Percentiles rank a stretch among this genome's conserved stretches.
Evolutionary conservation across 2,113 vertebrate species (phyloP).

Genomic region (Phyllostomus hastatus): DNA sequence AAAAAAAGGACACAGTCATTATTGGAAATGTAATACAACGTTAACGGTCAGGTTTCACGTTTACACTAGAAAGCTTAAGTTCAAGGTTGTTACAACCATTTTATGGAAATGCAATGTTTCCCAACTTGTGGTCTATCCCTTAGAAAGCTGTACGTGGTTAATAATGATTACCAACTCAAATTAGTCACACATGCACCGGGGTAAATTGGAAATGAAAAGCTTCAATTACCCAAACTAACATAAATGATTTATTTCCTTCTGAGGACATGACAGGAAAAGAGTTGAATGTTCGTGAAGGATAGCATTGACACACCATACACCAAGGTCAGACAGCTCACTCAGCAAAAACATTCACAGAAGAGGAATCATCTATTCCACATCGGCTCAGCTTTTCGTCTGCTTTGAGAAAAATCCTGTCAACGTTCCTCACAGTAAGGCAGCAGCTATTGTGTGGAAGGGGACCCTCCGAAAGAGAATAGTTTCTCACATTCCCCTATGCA

Average conservation of each 20-base stretch:
- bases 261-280: not conserved
- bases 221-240: conserved; percentile 28
- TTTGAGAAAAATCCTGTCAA: conserved; percentile 21
- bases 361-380: conserved; percentile 16
- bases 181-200: conserved; percentile 25
- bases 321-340: not conserved
- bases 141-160: conserved; percentile 27
- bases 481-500: not conserved
- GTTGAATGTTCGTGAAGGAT: not conserved
- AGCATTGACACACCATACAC: not conserved
- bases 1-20: conserved; percentile 55
- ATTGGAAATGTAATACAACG: conserved; percentile 44
- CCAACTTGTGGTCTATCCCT: not conserved
- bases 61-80: conserved; percentile 35
- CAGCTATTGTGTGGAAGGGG: conserved; percentile 16
- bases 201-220: conserved; percentile 53
- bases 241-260: conserved; percentile 44
- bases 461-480: not conserved
- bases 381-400: conserved; percentile 20
- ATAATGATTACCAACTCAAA: conserved; percentile 31
- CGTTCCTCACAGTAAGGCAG: not conserved
- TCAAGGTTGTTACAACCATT: conserved; percentile 23
- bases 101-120: conserved; percentile 37
- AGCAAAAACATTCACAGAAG: conserved; percentile 39
- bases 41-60: conserved; percentile 37